Conservation (phyloP, 2,113 vertebrate species). For the Tricholaema leucomelas region DNA sequence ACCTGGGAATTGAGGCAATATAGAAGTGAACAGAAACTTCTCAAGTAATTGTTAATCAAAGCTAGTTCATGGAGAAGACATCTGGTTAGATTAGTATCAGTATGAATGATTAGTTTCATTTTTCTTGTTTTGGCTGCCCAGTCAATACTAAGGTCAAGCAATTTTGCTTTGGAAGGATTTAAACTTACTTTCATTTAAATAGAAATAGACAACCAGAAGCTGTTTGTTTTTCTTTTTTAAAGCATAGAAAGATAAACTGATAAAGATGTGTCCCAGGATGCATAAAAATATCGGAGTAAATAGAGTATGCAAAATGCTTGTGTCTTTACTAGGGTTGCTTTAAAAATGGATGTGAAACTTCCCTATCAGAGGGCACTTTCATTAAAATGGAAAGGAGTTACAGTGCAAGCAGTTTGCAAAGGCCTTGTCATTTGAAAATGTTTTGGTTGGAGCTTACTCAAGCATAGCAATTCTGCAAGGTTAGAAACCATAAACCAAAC, state of each 20-base stretch:
- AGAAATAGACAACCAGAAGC: background rate
- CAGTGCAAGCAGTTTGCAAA: background rate
- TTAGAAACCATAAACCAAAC: background rate
- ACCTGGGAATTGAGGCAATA: conserved; percentile 39
- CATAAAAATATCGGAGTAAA: background rate
- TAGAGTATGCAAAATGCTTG: background rate
- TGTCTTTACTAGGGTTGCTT: background rate
- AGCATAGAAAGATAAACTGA: background rate
- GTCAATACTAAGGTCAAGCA: background rate
- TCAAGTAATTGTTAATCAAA: conserved; percentile 62
- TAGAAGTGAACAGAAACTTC: conserved; percentile 27
- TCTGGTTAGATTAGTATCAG: conserved; percentile 8
- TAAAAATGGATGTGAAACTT: background rate
- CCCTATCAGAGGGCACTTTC: background rate
- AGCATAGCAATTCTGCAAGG: fast-evolving
- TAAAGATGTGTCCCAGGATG: background rate
- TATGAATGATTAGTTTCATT: background rate
- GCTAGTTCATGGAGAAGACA: background rate
- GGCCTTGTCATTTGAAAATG: background rate
- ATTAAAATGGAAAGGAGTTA: background rate
- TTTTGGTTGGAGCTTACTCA: background rate
- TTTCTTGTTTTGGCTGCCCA: background rate
- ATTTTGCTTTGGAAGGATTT: background rate
- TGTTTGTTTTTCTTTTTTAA: background rate
- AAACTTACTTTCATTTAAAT: background rate